A percentile compares a stretch with the other conserved stretches of the same genome.
phyloP scores from a whole-genome alignment of 2,797 vertebrate genomes.

The Glossophaga mutica region DNA sequence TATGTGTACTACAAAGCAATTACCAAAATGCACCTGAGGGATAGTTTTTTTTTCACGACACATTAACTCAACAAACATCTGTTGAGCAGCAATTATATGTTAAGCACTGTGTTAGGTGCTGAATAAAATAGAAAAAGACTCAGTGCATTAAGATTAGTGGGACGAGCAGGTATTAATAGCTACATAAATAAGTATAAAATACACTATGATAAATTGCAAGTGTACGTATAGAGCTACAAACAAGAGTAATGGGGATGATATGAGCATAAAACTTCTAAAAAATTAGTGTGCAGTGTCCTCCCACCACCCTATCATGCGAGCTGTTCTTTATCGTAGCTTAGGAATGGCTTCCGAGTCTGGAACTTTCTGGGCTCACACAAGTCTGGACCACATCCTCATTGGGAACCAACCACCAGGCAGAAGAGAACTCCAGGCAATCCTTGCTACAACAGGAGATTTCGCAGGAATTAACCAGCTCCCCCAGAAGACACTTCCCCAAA shows the following conservation, averaged over 20 bases:
- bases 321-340: not conserved
- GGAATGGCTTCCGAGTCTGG: not conserved
- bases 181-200: not conserved
- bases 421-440: not conserved
- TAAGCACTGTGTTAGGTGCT: not conserved
- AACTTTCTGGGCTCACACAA: not conserved
- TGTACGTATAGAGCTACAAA: not conserved
- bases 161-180: not conserved
- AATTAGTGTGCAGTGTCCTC: rapidly evolving
- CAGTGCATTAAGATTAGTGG: not conserved
- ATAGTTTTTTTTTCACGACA: not conserved
- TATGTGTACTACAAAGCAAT: not conserved
- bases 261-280: not conserved
- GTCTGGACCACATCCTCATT: not conserved
- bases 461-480: not conserved
- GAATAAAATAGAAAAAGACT: not conserved
- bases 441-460: not conserved
- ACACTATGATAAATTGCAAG: not conserved
- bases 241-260: not conserved
- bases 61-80: not conserved
- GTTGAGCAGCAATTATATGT: not conserved
- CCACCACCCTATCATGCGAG: no score
- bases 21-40: not conserved
- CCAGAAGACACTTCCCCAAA: not conserved
- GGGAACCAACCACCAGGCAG: not conserved